A percentile compares a stretch with the other conserved stretches of the same genome.
Conservation (phyloP, 2,113 vertebrate genomes). For the Neomonachus schauinslandi region DNA sequence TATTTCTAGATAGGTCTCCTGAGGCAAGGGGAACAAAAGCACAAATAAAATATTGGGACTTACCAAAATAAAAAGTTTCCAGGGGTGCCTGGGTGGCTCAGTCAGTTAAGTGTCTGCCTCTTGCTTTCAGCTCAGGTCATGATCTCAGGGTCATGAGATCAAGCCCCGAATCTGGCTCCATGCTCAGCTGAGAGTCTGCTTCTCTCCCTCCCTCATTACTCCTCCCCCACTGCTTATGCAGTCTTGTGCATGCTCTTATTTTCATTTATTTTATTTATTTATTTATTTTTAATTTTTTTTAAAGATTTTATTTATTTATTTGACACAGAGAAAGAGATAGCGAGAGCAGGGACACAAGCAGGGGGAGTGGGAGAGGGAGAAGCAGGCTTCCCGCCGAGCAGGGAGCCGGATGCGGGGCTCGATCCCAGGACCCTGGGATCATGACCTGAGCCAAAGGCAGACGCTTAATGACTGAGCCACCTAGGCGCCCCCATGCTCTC, state of each 20-base stretch:
- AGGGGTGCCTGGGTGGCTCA: background rate
- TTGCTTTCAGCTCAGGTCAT: background rate
- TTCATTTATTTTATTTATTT: too few relatives aligned
- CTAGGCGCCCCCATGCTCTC: background rate
- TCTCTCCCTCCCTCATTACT: background rate
- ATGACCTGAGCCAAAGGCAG: too few relatives aligned
- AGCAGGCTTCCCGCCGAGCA: too few relatives aligned
- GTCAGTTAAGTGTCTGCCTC: background rate
- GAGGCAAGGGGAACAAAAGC: background rate
- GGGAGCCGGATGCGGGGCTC: too few relatives aligned
- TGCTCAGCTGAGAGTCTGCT: background rate
- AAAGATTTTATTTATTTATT: too few relatives aligned
- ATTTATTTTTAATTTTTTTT: too few relatives aligned
- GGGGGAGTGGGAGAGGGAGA: too few relatives aligned
- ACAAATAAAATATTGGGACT: background rate
- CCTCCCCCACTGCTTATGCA: background rate
- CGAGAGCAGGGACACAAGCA: too few relatives aligned
- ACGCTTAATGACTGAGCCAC: too few relatives aligned
- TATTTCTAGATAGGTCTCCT: background rate
- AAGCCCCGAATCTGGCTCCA: accelerated
- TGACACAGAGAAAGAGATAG: too few relatives aligned
- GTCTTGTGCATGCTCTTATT: too few relatives aligned
- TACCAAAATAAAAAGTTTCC: background rate
- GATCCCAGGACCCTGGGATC: too few relatives aligned
- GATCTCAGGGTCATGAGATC: background rate